Base-by-base conservation (phyloP, 1,140 invertebrate species). In the Ylistrum balloti region DNA sequence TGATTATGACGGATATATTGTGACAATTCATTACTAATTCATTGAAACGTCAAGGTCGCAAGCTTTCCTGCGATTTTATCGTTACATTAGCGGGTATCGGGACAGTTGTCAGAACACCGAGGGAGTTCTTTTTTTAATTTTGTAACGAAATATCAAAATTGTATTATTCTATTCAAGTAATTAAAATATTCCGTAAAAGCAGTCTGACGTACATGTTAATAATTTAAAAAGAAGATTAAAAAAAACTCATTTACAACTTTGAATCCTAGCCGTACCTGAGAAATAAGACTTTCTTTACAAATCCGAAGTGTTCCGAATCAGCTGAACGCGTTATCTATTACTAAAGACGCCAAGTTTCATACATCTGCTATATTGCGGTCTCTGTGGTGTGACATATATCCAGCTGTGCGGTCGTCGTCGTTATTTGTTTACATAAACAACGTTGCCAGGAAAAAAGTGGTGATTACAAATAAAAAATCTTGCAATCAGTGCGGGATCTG, bases 121-220 rank as follows among this genome's bases (percentile, higher is more conserved):
- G 56, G 56, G 56, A 74, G 3, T 74, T 74, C 56, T 2, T 28
- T 28, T 74, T 28, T 74, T n/a, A 5, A 74, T 28, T n/a, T 74
- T 74, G n/a, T 74, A 74, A 74, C 56, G 22, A 74, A 74, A 74
- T 74, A 74, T 74, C 56, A 74, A 28, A 74, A 74, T 74, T 74
- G 17, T 74, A 28, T 7, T 28, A 5, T 28, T 7, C n/a, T 74
- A 28, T 74, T 28, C 20, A 74, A 5, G 56, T 11, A 74, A 45
- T 74, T 28, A 28, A 17, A 5, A 74, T 9, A 74, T 74, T n/a
- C 1, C 28, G 56, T 74, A 3, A 28, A 74, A 74, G 3, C 56
- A 74, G 22, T n/a, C 56, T 74, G 56, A 74, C n/a, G n/a, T 74
- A 28, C 5, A 0, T 74, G 22, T 74, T n/a, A 74, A 28, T 74